Evolutionary conservation across 2,888 invertebrate genomes (phyloP), one percentile per base, ranked within the genome.

Genomic region (Oxytorus armatus): DNA sequence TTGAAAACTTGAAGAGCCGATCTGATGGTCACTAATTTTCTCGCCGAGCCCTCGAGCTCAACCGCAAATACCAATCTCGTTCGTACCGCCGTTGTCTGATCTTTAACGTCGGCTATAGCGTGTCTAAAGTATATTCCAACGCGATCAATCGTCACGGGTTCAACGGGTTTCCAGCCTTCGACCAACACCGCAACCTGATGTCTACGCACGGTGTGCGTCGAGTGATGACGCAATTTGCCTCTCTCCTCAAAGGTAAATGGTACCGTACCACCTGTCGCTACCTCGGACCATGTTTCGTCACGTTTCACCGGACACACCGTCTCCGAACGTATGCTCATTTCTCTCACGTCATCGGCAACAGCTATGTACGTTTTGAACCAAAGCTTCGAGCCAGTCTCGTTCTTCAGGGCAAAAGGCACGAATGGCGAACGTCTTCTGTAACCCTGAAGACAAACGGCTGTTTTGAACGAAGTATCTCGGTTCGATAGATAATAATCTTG

Each of bases 81-180:
- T 85, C 95, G 85, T 1, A 65, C 11, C 10, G 63, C 42, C 11
- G 49, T 51, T 2, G 36, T 16, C 16, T 63, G 70, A 14, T 74
- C 79, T 3, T 29, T n/a, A 11, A 82, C 76, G 42, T 90, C 88
- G n/a, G 88, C 82, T 11, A 83, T 92, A 0, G 95, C 94, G 82
- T 95, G 94, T n/a, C 97, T 93, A 90, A 99, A 99, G 93, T 96
- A 99, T 51, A 97, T 95, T 1, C 99, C 99, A 21, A 99, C 98
- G 91, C 97, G 96, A 92, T 99, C 99, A 0, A 99, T 97, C 7
- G 98, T 97, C 14, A 99, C 96, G 0, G 99, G 98, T 84, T 96
- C 95, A 65, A 97, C 95, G 39, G 94, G 93, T 83, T 95, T 94
- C 98, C 98, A 99, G 66, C 98, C 98, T 85, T 97, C 96, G 21